phyloP scores from a whole-genome alignment of 2,888 invertebrate species.

The Cheilosia pagana region DNA sequence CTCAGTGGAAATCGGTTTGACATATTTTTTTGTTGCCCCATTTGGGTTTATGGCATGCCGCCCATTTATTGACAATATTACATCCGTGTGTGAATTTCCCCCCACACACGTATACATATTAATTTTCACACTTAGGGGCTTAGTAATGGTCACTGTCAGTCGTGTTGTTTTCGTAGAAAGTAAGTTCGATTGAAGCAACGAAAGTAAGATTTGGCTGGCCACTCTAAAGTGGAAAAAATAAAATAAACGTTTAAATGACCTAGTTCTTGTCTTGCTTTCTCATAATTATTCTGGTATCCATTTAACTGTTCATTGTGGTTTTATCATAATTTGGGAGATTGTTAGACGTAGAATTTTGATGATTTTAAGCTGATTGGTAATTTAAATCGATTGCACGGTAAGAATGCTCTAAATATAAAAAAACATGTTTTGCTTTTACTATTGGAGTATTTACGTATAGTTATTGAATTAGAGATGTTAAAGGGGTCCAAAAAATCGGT shows the following conservation, averaged over 20 bases:
- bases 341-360: neutral
- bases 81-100: constrained; percentile 4
- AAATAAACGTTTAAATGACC: constrained; percentile 1
- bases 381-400: neutral
- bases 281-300: no score
- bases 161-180: constrained; percentile 12
- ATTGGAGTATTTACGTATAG: no score
- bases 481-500: no score
- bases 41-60: constrained; percentile 15
- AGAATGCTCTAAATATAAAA: no score
- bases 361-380: neutral
- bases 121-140: neutral
- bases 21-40: neutral
- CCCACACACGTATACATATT: neutral
- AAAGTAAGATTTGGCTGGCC: neutral
- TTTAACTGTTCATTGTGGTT: no score
- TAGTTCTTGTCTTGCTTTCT: constrained; percentile 1
- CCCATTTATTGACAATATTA: constrained; percentile 14
- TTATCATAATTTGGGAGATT: no score
- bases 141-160: neutral
- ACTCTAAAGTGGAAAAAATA: neutral
- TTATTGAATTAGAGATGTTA: no score
- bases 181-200: constrained; percentile 12
- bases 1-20: constrained; percentile 16
- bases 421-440: no score